Evolutionary conservation across 2,113 vertebrate species (phyloP), one percentile per base, ranked within the genome.

Genomic region (Vicugna pacos): DNA sequence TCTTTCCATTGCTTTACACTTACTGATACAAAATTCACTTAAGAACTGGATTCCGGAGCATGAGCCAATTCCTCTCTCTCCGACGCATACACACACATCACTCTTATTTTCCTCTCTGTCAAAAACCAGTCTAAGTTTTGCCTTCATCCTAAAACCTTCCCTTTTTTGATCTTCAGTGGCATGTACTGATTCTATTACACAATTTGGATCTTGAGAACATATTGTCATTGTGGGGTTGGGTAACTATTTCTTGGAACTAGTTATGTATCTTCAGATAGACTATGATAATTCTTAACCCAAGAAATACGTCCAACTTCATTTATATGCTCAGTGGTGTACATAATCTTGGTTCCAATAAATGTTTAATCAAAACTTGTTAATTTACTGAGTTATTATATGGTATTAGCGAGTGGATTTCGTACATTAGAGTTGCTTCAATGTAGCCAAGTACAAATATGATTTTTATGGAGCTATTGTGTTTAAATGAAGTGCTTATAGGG

Each of bases 271-370:
- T 94, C 58, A 72, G 38, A 75, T 52, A 69, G 32, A 91, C 90
- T 60, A 70, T 38, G 83, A 80, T 12, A 79, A 95, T 84, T 50
- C 38, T 80, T 89, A 89, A 75, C 10, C n/a, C 28, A 73, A 89
- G 35, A 81, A 94, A 86, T 48, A 79, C 1, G 2, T 62, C 28
- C n/a, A 88, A 65, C 32, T 92, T 83, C 12, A 42, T 62, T 52
- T 86, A 14, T 1, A 50, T 60, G 24, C 14, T 93, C 38, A 72
- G 14, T 64, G 20, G 5, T 12, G 56, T 77, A 54, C 2, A 32
- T 64, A 4, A 79, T 64, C 24, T 62, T 92, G 46, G 32, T 6
- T 46, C 52, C 46, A 77, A 77, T 60, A 94, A 72, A 32, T 77
- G 19, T 67, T 76, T 38, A 85, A 67, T 76, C 24, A 87, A 82